Percentiles rank a stretch among this genome's conserved stretches.
Conservation (phyloP, 2,888 invertebrate species). For the Thysanoteuthis rhombus region DNA sequence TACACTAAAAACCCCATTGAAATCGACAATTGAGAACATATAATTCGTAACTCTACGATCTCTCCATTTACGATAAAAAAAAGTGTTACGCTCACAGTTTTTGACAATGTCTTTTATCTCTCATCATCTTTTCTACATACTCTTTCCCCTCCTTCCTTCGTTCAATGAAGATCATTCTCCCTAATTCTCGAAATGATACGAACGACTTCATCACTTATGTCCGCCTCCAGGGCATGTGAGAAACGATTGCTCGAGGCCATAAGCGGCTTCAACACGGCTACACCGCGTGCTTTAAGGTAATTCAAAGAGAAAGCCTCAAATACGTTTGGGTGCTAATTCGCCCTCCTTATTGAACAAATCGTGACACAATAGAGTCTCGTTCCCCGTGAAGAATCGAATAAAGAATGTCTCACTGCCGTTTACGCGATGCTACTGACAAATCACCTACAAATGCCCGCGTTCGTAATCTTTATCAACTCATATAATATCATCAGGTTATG, state of each 20-base stretch:
- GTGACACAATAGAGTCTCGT: background rate
- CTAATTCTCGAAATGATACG: background rate
- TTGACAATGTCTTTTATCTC: slow-evolving; percentile 12
- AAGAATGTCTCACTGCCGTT: background rate
- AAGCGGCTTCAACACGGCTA: background rate
- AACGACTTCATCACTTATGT: background rate
- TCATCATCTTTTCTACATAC: background rate
- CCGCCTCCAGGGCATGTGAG: background rate
- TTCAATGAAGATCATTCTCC: background rate
- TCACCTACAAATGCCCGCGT: too few species aligned
- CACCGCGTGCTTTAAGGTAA: background rate
- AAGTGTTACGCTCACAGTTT: background rate
- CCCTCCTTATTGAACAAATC: background rate
- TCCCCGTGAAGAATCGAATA: background rate
- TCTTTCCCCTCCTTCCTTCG: background rate
- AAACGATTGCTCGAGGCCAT: background rate
- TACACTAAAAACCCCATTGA: background rate
- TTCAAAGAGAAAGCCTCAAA: background rate
- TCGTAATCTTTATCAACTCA: too few species aligned
- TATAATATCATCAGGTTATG: too few species aligned
- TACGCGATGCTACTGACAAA: too few species aligned
- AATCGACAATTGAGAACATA: background rate
- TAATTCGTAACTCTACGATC: background rate
- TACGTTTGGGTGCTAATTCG: background rate
- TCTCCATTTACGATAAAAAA: background rate